Conservation (phyloP, 2,888 invertebrate genomes). For the Nebria brevicollis region DNA sequence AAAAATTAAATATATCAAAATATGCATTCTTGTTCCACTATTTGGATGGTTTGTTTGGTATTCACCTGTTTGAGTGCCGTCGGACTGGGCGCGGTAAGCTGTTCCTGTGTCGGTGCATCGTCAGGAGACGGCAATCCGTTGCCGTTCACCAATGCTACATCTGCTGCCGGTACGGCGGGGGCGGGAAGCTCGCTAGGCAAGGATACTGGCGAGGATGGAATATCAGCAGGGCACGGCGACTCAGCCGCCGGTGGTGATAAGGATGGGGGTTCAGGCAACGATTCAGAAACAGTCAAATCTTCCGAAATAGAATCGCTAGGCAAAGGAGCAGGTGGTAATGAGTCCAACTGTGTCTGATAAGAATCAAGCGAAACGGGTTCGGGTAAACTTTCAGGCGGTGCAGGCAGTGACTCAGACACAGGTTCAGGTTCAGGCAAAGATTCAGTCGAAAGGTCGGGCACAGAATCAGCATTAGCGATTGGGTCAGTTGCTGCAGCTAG, state of each 20-base stretch:
- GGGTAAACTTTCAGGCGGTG: slow-evolving; percentile 56
- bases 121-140: slow-evolving; percentile 60
- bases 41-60: slow-evolving; percentile 49
- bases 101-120: slow-evolving; percentile 63
- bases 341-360: slow-evolving; percentile 27
- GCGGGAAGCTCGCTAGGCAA: slow-evolving; percentile 51
- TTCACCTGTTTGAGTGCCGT: slow-evolving; percentile 64
- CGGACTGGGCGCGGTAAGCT: slow-evolving; percentile 64
- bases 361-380: slow-evolving; percentile 49
- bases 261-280: slow-evolving; percentile 25
- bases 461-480: slow-evolving; percentile 59
- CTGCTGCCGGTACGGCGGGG: slow-evolving; percentile 50
- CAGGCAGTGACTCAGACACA: slow-evolving; percentile 59
- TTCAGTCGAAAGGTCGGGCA: slow-evolving; percentile 61
- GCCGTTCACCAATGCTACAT: slow-evolving; percentile 59
- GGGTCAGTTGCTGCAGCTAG: slow-evolving; percentile 49
- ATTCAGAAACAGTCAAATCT: slow-evolving; percentile 22
- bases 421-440: slow-evolving; percentile 60
- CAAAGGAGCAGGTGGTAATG: slow-evolving; percentile 42
- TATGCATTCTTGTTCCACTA: not conserved
- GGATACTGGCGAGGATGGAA: slow-evolving; percentile 34
- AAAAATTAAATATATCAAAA: not conserved
- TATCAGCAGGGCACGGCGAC: not conserved
- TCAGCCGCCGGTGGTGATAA: slow-evolving; percentile 47
- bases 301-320: slow-evolving; percentile 21